Evolutionary conservation across 2,888 invertebrate genomes (phyloP).

Genomic region (Apamea crenata): DNA sequence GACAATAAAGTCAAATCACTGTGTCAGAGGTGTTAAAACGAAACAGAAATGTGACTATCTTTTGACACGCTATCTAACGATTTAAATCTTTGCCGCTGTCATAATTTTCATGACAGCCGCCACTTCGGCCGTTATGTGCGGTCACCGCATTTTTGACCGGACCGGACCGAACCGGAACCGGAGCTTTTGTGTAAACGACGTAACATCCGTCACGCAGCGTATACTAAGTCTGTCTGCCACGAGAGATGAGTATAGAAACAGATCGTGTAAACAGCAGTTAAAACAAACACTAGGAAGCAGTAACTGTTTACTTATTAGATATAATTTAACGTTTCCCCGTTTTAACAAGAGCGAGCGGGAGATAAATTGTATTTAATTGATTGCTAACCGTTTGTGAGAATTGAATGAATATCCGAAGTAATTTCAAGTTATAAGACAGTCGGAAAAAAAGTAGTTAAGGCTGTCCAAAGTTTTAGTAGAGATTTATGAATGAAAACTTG

Average conservation of each 20-base stretch:
- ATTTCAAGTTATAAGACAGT: conserved; percentile 6
- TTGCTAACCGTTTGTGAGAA: conserved; percentile 38
- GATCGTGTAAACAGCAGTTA: conserved; percentile 49
- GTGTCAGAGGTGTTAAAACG: too few relatives aligned
- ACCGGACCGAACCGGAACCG: too few relatives aligned
- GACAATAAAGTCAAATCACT: too few relatives aligned
- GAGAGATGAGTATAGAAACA: conserved; percentile 32
- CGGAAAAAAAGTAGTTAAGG: not conserved
- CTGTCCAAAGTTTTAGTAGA: not conserved
- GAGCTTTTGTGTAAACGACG: not conserved
- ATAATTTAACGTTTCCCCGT: conserved; percentile 50
- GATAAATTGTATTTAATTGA: conserved; percentile 59
- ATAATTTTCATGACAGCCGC: too few relatives aligned
- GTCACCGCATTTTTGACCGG: too few relatives aligned
- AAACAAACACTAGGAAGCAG: conserved; percentile 22
- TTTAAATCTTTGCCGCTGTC: too few relatives aligned
- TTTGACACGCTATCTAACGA: too few relatives aligned
- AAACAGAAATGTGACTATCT: too few relatives aligned
- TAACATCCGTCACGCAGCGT: conserved; percentile 28
- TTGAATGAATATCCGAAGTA: conserved; percentile 8
- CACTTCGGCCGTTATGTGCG: too few relatives aligned
- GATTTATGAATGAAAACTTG: not conserved
- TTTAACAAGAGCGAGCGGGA: conserved; percentile 43
- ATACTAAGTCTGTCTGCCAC: conserved; percentile 34
- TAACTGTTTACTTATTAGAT: conserved; percentile 51